Percentiles rank a stretch among this genome's conserved stretches.
Evolutionary conservation across 2,113 vertebrate species (phyloP).

Genomic region (Cyprinodon tularosa): DNA sequence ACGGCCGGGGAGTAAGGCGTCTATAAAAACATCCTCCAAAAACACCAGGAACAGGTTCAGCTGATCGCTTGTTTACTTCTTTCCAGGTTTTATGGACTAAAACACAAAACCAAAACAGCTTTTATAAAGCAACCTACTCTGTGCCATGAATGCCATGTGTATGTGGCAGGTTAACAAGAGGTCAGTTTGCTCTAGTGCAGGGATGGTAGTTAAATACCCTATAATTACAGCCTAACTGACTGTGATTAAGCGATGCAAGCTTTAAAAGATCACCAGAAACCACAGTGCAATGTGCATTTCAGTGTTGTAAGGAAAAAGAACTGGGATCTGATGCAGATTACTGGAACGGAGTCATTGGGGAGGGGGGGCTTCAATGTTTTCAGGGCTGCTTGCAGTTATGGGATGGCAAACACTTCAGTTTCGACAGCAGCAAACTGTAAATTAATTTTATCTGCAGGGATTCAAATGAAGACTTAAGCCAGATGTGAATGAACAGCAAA

Average conservation of each 20-base stretch:
- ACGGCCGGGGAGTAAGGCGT: background rate
- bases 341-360: background rate
- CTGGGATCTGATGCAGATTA: conserved; percentile 2
- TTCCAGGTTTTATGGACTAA: conserved; percentile 22
- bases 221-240: conserved; percentile 47
- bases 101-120: conserved; percentile 8
- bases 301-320: conserved; percentile 3
- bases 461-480: background rate
- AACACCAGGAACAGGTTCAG: conserved; percentile 22
- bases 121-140: background rate
- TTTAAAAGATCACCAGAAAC: conserved; percentile 35
- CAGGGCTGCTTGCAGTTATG: conserved; percentile 18
- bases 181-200: conserved; percentile 29
- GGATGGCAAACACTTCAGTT: conserved; percentile 13
- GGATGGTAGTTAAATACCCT: conserved; percentile 18
- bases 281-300: background rate
- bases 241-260: conserved; percentile 37
- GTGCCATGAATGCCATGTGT: conserved; percentile 1
- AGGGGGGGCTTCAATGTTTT: background rate
- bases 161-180: conserved; percentile 15
- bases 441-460: background rate
- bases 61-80: conserved; percentile 18
- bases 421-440: conserved; percentile 5
- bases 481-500: conserved; percentile 1
- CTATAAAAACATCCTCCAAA: background rate